phyloP scores from a whole-genome alignment of 2,797 vertebrate species.

The Lepilemur septentrionalis region DNA sequence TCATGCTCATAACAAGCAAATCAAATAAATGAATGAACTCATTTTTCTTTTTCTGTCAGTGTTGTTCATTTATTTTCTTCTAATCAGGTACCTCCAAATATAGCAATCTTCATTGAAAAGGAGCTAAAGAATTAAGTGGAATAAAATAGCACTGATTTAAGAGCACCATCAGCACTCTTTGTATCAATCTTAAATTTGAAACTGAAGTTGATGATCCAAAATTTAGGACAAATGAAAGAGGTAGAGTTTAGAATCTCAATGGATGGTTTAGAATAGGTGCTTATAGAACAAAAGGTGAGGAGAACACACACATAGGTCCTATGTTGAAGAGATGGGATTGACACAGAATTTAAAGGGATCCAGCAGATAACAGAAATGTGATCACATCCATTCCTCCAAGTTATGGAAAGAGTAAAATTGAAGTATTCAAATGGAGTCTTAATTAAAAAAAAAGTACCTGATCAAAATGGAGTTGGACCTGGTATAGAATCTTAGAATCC shows the following conservation, averaged over 20 bases:
- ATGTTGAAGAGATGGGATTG: not conserved
- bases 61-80: not conserved
- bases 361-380: not conserved
- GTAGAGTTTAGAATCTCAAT: not conserved
- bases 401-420: not conserved
- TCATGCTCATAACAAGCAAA: not conserved
- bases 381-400: not conserved
- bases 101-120: not conserved
- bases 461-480: not conserved
- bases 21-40: not conserved
- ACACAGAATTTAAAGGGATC: not conserved
- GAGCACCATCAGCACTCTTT: not conserved
- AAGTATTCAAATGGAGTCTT: not conserved
- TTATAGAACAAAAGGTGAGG: not conserved
- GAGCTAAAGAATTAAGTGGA: not conserved
- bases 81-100: not conserved
- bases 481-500: not conserved
- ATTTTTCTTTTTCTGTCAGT: not conserved
- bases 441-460: not conserved
- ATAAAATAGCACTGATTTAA: not conserved
- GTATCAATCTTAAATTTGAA: not conserved
- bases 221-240: not conserved
- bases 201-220: not conserved
- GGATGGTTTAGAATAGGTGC: not conserved
- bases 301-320: not conserved